These are phyloP conservation scores for Tenthredo mesomela DNA, from an alignment of 2,888 invertebrate species.

Conservation along the genomic window DNA sequence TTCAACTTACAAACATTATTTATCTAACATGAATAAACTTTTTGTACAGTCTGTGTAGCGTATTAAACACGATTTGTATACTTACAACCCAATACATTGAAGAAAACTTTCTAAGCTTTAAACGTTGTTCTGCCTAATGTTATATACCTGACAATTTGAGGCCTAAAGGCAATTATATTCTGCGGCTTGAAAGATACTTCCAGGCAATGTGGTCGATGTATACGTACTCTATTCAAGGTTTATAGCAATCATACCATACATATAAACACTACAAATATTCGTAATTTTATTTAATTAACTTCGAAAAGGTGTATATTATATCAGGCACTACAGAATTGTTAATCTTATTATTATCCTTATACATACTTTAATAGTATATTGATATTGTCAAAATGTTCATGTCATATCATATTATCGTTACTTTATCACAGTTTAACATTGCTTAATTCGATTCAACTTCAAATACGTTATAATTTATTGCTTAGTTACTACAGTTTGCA, in stretches of 20 bases:
- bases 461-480: background rate
- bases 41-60: background rate
- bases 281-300: background rate
- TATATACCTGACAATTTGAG: conserved; percentile 15
- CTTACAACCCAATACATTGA: background rate
- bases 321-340: background rate
- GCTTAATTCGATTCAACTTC: background rate
- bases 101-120: conserved; percentile 10
- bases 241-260: background rate
- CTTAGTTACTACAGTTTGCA: background rate
- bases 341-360: background rate
- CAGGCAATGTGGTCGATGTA: background rate
- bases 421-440: conserved; percentile 5
- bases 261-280: background rate
- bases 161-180: background rate
- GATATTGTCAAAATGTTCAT: background rate
- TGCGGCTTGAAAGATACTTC: background rate
- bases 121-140: background rate
- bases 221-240: background rate
- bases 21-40: background rate
- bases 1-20: background rate
- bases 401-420: background rate
- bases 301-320: background rate
- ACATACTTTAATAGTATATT: background rate
- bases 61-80: background rate